These are phyloP conservation scores for Zophobas atratus DNA, from an alignment of 1,140 invertebrate genomes.

Conservation along the genomic window DNA sequence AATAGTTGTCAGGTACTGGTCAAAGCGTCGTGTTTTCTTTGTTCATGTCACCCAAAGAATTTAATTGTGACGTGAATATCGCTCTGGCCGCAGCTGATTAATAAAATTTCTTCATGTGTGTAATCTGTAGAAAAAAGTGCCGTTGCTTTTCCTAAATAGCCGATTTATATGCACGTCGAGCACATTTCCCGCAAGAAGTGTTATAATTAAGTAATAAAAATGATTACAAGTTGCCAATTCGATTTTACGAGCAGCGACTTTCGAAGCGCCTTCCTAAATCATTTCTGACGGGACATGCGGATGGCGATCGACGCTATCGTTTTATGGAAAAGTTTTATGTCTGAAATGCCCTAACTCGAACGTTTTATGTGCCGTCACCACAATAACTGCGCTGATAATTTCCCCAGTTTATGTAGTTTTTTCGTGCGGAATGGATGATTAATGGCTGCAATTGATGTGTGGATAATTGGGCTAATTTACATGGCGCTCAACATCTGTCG, in stretches of 20 bases:
- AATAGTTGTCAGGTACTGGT: no score
- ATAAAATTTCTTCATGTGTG: no score
- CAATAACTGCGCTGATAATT: background rate
- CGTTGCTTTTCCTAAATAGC: background rate
- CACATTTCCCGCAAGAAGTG: background rate
- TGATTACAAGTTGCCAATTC: conserved; percentile 1
- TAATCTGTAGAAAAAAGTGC: no score
- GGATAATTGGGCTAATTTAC: conserved; percentile 27
- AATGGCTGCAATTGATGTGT: conserved; percentile 11
- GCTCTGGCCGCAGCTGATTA: no score
- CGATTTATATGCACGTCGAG: conserved; percentile 1
- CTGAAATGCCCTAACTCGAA: background rate
- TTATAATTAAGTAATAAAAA: conserved; percentile 26
- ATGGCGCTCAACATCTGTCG: conserved; percentile 23
- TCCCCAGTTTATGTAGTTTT: background rate
- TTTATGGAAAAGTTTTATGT: background rate
- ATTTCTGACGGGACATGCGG: background rate
- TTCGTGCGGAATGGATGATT: background rate
- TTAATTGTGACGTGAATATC: no score
- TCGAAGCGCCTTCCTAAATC: background rate
- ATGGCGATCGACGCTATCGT: background rate
- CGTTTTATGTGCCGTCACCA: background rate
- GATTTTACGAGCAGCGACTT: background rate
- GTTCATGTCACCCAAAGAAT: no score
- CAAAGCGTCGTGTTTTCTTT: no score